These are phyloP conservation scores for Chiloscyllium plagiosum DNA, from an alignment of 2,113 vertebrate species.

Conservation along the genomic window DNA sequence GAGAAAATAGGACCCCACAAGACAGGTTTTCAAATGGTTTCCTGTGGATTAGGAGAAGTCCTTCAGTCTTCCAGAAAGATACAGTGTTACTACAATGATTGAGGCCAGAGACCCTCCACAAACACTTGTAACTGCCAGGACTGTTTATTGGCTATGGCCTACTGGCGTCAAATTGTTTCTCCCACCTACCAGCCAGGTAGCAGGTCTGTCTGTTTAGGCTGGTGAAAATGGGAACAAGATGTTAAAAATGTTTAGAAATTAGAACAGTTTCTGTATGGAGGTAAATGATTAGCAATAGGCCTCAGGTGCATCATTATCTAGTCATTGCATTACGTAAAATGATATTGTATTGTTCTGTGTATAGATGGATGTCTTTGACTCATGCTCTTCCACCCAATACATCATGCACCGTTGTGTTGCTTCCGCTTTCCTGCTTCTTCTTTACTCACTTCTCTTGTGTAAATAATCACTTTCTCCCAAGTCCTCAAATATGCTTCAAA, in stretches of 20 bases:
- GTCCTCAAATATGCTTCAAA: background rate
- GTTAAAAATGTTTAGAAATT: background rate
- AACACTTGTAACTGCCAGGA: background rate
- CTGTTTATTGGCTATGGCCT: background rate
- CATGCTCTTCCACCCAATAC: background rate
- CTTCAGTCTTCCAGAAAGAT: background rate
- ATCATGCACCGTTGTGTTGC: background rate
- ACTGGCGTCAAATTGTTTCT: background rate
- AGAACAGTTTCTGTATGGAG: background rate
- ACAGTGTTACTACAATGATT: background rate
- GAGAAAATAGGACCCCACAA: background rate
- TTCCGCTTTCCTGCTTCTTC: background rate
- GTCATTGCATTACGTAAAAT: background rate
- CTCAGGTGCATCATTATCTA: background rate
- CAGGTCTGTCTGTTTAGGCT: background rate
- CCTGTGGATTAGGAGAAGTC: no score
- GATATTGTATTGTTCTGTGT: background rate
- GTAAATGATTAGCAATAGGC: background rate
- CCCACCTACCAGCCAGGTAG: no score
- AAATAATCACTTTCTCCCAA: background rate
- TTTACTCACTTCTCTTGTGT: background rate
- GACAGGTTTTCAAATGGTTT: background rate
- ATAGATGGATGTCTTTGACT: background rate
- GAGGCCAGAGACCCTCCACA: background rate
- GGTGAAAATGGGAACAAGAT: background rate